Evolutionary conservation across 2,888 invertebrate genomes (phyloP), one percentile per base, ranked within the genome.

Genomic region (Orthonevra nobilis): DNA sequence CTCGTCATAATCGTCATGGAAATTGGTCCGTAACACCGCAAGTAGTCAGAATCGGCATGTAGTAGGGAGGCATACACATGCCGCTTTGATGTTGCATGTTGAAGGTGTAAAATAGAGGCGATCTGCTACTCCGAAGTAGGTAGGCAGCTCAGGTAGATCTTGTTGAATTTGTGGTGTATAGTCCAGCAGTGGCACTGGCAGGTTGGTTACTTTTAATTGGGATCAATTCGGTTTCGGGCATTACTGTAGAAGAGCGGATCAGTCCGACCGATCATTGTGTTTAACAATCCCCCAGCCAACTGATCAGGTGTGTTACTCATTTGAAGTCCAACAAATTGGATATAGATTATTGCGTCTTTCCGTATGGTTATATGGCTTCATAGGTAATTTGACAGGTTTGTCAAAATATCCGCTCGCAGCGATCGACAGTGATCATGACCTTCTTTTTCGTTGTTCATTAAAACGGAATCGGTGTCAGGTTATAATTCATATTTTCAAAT

Each of bases 101-200:
- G 66, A 68, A 79, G 73, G 79, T 79, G 79, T 79, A 79, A 79
- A 73, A 73, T 79, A 79, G 79, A 79, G 79, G 79, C 73, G 79
- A 79, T 61, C 73, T 56, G 73, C 73, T 79, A 61, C 73, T 56
- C 36, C 52, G 19, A 42, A 60, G n/a, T n/a, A n/a, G n/a, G n/a
- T n/a, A n/a, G n/a, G n/a, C n/a, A n/a, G 30, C 30, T 26, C 66
- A 79, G 73, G 79, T 73, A 73, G 69, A 30, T 48, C 36, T 28
- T 30, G 15, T 23, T 12, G 46, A 36, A n/a, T 14, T 12, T 15
- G 9, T 60, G 14, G 15, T 5, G 28, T 34, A 28, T 32, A 15
- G 20, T n/a, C n/a, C n/a, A 52, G 61, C 32, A 28, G 40, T 46
- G 19, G 42, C 72, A 48, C 64, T 72, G 73, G 70, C 77, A 77